These are phyloP conservation scores for Seira musarum DNA, from an alignment of 2,888 invertebrate species.

Conservation along the genomic window DNA sequence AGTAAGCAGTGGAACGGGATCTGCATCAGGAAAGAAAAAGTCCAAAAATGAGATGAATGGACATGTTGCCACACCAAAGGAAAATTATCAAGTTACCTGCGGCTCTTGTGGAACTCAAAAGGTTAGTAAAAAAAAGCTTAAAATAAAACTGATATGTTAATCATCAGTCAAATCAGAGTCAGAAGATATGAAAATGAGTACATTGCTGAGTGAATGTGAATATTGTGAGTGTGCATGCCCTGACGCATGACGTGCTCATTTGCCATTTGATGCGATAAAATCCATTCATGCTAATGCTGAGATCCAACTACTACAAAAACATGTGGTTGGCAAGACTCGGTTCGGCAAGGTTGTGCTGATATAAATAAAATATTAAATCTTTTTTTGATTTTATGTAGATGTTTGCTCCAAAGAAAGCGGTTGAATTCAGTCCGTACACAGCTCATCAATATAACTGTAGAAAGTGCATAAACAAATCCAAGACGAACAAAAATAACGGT, in stretches of 20 bases:
- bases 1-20: not conserved
- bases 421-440: conserved; percentile 56
- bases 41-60: conserved; percentile 44
- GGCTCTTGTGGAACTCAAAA: conserved; percentile 62
- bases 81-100: conserved; percentile 59
- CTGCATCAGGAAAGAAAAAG: conserved; percentile 33
- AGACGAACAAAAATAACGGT: conserved; percentile 56
- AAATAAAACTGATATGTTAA: no score
- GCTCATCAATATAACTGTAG: conserved; percentile 59
- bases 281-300: no score
- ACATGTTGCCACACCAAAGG: conserved; percentile 39
- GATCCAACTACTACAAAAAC: no score
- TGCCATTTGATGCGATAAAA: no score
- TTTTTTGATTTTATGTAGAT: conserved; percentile 37
- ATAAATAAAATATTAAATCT: conserved; percentile 1
- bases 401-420: conserved; percentile 59
- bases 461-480: conserved; percentile 62
- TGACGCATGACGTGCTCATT: no score
- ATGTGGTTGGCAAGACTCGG: no score
- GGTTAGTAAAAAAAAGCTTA: conserved; percentile 43
- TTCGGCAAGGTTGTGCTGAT: no score
- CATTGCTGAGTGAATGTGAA: no score
- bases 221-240: no score
- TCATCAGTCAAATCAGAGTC: no score
- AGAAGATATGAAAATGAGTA: no score